Conservation (phyloP, 1,140 invertebrate species). For the Brachionus koreanus region DNA sequence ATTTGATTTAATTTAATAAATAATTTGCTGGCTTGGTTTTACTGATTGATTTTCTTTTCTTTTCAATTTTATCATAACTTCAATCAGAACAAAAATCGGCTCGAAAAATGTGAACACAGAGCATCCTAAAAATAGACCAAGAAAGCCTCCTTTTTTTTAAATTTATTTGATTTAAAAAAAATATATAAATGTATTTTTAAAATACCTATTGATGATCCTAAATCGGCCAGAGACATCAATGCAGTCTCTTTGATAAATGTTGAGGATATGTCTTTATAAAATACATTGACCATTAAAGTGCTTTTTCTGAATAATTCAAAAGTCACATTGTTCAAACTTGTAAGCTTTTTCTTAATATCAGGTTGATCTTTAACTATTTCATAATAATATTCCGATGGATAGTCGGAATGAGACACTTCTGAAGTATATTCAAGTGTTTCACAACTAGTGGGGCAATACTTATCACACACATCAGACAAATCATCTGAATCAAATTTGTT, state of each 20-base stretch:
- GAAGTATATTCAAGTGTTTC: neutral
- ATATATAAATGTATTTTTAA: neutral
- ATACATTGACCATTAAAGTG: neutral
- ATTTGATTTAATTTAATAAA: too few species aligned
- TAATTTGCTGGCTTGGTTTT: neutral
- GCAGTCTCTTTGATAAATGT: neutral
- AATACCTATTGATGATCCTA: neutral
- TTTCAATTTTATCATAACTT: neutral
- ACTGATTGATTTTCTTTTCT: neutral
- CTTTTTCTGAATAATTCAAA: slow-evolving; percentile 26
- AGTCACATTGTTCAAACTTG: neutral
- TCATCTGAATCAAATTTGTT: neutral
- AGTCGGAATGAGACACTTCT: neutral
- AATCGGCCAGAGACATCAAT: neutral
- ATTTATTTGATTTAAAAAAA: neutral
- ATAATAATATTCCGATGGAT: slow-evolving; percentile 37
- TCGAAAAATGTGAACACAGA: slow-evolving; percentile 4
- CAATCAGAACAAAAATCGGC: neutral
- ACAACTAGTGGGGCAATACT: slow-evolving; percentile 10
- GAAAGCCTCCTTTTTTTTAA: neutral
- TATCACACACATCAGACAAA: neutral
- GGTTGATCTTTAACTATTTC: neutral
- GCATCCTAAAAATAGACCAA: neutral
- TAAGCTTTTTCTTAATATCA: neutral
- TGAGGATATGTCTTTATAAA: neutral